A percentile compares a stretch with the other conserved stretches of the same genome.
These are phyloP conservation scores for Julus scanicus DNA, from an alignment of 2,888 invertebrate genomes.

Conservation along the genomic window DNA sequence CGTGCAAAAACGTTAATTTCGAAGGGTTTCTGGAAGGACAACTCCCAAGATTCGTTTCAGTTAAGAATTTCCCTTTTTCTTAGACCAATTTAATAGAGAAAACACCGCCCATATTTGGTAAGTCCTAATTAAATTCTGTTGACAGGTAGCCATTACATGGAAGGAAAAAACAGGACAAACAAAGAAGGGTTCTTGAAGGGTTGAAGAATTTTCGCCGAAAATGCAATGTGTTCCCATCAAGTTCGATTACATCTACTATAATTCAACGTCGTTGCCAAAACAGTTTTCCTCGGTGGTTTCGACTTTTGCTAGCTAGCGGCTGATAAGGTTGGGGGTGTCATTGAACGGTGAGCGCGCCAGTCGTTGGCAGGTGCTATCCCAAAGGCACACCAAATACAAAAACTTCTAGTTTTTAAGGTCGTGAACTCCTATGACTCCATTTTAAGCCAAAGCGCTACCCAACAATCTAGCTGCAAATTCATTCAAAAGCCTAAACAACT, in stretches of 20 bases:
- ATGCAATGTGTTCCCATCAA: not conserved
- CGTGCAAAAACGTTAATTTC: not conserved
- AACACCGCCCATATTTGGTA: not conserved
- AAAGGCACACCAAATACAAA: not conserved
- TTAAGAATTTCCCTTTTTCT: not conserved
- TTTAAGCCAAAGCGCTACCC: not conserved
- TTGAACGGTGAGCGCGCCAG: not conserved
- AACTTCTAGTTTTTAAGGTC: conserved; percentile 2
- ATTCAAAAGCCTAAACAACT: not conserved
- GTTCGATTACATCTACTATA: not conserved
- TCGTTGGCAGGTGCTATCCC: conserved; percentile 4
- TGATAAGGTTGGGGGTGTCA: not conserved
- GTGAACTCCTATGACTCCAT: conserved; percentile 4
- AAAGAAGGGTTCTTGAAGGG: not conserved
- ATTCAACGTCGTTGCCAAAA: not conserved
- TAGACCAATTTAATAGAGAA: not conserved
- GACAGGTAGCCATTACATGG: not conserved
- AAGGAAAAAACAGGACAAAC: not conserved
- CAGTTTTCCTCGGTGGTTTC: not conserved
- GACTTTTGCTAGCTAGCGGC: not conserved
- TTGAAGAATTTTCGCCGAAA: not conserved
- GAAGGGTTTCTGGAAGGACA: not conserved
- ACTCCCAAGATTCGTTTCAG: not conserved
- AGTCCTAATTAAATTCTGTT: not conserved
- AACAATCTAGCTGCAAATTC: not conserved